Evolutionary conservation across 2,113 vertebrate species (phyloP), one percentile per base, ranked within the genome.

Genomic region (Pelecanus crispus): DNA sequence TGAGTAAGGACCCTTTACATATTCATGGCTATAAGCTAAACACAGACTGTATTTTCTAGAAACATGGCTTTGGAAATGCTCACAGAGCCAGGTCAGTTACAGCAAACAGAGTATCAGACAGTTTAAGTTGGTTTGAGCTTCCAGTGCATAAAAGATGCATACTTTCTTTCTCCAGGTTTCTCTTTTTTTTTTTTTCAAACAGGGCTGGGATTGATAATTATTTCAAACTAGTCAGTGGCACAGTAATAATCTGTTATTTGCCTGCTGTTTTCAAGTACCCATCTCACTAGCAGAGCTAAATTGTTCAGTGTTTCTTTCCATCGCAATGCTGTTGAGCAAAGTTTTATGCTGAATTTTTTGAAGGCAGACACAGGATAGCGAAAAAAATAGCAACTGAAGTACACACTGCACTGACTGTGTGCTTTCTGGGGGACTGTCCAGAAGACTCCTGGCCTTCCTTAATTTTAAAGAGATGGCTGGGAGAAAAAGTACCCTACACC

Each of bases 21-120:
- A 96, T 96, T 97, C 96, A 96, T 95, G 67, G 52, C 47, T 84
- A 18, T 73, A 94, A 96, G 79, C 63, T 88, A 93, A 95, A 95
- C 95, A 95, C 86, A 90, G 91, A 34, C 71, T 84, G 61, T 87
- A 88, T 94, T 95, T 97, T 95, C 92, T 84, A 84, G 94, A 91
- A 95, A 53, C 34, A 22, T 4, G 11, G 74, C 42, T 95, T 95
- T 95, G 90, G 86, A 94, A 83, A 28, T 12, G 70, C 38, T 92
- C 47, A 62, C 36, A 73, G 80, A 84, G 87, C 88, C 92, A 94
- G 89, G 84, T 79, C 85, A 85, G 61, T 79, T 88, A 86, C 68
- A 92, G 94, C 92, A 92, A 96, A 94, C 71, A 95, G 71, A 94
- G n/a, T 21, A 56, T 45, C 59, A 87, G 73, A 67, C 91, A 87